Evolutionary conservation across 2,888 invertebrate genomes (phyloP), one percentile per base, ranked within the genome.

Genomic region (Apamea crenata): DNA sequence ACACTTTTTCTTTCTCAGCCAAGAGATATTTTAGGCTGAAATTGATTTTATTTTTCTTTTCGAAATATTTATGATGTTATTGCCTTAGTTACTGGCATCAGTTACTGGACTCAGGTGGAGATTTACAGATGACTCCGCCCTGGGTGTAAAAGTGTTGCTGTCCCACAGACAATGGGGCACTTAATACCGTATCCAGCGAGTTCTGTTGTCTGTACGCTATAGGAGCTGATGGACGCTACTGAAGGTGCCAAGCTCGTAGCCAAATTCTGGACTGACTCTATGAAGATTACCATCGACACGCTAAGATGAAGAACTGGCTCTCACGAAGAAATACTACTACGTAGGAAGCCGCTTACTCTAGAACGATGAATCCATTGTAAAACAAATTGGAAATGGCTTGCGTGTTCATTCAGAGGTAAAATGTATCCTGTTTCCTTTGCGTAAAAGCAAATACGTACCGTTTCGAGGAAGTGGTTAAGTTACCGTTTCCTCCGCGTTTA

Each of bases 351-450:
- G 8, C 40, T 71, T 74, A 29, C 14, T 25, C 47, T n/a, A 44
- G n/a, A 77, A 36, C 12, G 65, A 50, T 29, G n/a, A 80, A 79
- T 65, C 18, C 3, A 50, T 36, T 59, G 44, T 59, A 29, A 61
- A 29, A 80, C 21, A 67, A 76, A 80, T 84, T 80, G 70, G 12
- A 80, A 71, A 84, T 56, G 59, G 29, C 61, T 81, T 47, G 71
- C 29, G 44, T 18, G 25, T 80, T 67, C 44, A 80, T 70, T 71
- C 66, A n/a, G 36, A 61, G 7, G 36, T 47, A 80, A 71, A 63
- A 67, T 84, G 40, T 70, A 78, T 69, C 84, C 80, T 56, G 66
- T 80, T 80, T 84, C 71, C 53, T 53, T 36, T 61, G 36, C 47
- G 59, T 82, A 32, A 80, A 78, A 80, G 71, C 29, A 61, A 80